These are phyloP conservation scores for Pachyrhynchus sulphureomaculatus DNA, from an alignment of 1,140 invertebrate genomes.

Conservation along the genomic window DNA sequence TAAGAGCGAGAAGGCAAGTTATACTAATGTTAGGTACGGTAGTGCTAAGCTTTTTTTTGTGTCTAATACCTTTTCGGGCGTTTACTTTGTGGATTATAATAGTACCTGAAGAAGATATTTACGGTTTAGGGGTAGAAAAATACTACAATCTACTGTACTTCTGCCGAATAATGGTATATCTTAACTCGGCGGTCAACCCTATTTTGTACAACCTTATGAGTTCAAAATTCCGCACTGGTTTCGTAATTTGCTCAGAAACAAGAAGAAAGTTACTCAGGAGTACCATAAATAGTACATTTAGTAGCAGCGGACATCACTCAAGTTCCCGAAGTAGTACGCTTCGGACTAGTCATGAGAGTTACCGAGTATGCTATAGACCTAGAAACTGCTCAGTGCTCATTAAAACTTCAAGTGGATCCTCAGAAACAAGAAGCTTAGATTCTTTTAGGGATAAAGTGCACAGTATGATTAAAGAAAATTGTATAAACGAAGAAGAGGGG, in stretches of 20 bases:
- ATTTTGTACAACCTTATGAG: slow-evolving; percentile 84
- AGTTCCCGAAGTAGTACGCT: slow-evolving; percentile 54
- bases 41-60: slow-evolving; percentile 83
- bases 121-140: slow-evolving; percentile 65
- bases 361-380: slow-evolving; percentile 43
- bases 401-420: slow-evolving; percentile 42
- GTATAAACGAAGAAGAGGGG: slow-evolving; percentile 27
- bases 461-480: slow-evolving; percentile 9
- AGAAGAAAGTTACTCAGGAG: slow-evolving; percentile 47
- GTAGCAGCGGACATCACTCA: slow-evolving; percentile 52
- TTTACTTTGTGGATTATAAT: slow-evolving; percentile 81
- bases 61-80: slow-evolving; percentile 79
- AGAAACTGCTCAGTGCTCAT: slow-evolving; percentile 43
- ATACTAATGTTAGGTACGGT: slow-evolving; percentile 82
- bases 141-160: slow-evolving; percentile 82
- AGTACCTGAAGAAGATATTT: slow-evolving; percentile 60
- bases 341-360: slow-evolving; percentile 42
- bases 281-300: slow-evolving; percentile 50
- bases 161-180: slow-evolving; percentile 80
- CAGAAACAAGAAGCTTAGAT: slow-evolving; percentile 39
- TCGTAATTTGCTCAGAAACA: slow-evolving; percentile 64
- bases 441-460: slow-evolving; percentile 31
- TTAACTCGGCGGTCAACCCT: slow-evolving; percentile 83
- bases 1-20: slow-evolving; percentile 67
- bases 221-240: slow-evolving; percentile 79